A percentile compares a stretch with the other conserved stretches of the same genome.
These are phyloP conservation scores for Poeciliopsis infans DNA, from an alignment of 2,797 vertebrate genomes.

Conservation along the genomic window DNA sequence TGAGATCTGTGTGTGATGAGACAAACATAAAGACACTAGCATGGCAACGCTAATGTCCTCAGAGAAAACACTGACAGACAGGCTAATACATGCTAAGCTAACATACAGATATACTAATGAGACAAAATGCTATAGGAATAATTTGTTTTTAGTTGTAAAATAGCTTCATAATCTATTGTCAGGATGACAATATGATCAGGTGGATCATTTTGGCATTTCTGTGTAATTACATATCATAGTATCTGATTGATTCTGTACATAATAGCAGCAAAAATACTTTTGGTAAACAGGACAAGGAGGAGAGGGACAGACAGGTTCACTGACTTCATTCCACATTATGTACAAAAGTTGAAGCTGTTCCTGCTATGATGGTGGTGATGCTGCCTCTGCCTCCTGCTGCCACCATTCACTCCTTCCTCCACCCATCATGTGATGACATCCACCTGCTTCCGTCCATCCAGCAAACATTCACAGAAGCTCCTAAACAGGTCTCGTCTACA, in stretches of 20 bases:
- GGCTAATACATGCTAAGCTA: conserved; percentile 46
- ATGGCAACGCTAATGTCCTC: conserved; percentile 53
- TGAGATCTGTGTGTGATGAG: neutral
- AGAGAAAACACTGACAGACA: conserved; percentile 43
- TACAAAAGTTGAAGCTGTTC: conserved; percentile 62
- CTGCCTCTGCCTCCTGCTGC: neutral
- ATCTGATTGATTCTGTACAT: conserved; percentile 73
- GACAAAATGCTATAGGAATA: conserved; percentile 61
- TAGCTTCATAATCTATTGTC: conserved; percentile 67
- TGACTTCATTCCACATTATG: conserved; percentile 76
- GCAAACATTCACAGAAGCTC: neutral
- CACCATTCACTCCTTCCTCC: conserved; percentile 2
- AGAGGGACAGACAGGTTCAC: conserved; percentile 49
- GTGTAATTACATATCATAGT: conserved; percentile 52
- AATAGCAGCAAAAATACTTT: conserved; percentile 85
- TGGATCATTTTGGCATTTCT: conserved; percentile 59
- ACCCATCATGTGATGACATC: neutral
- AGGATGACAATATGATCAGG: conserved; percentile 33
- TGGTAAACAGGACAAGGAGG: conserved; percentile 74
- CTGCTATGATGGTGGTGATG: neutral
- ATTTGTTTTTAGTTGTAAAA: conserved; percentile 65
- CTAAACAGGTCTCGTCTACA: neutral
- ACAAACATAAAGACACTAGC: neutral
- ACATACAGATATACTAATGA: conserved; percentile 57
- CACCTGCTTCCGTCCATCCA: neutral